Conservation (phyloP, 37 sponge, comb jelly and placozoan genomes). For the Spongilla lacustris region DNA sequence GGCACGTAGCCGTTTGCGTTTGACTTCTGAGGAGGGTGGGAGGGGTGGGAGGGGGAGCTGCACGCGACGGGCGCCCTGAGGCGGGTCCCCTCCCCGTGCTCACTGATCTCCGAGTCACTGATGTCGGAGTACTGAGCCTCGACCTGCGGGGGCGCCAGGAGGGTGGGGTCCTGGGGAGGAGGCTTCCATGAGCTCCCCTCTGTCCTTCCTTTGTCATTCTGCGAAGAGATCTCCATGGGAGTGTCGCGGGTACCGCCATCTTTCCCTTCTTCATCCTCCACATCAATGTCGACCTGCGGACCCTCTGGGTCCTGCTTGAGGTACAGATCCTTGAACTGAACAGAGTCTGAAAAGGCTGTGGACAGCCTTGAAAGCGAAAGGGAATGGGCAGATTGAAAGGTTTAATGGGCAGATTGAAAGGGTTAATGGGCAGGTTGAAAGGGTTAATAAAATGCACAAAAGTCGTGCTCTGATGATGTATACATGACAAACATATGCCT, state of each 20-base stretch:
- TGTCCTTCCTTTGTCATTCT: neutral
- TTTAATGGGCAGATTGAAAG: too few species aligned
- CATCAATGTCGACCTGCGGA: conserved; percentile 47
- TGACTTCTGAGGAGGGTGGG: neutral
- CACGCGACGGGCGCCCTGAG: neutral
- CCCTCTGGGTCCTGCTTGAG: conserved; percentile 44
- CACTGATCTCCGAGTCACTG: conserved; percentile 62
- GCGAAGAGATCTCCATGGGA: neutral
- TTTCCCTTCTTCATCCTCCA: conserved; percentile 22
- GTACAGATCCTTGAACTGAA: conserved; percentile 46
- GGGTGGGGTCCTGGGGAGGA: neutral
- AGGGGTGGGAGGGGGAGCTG: neutral
- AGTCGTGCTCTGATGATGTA: too few species aligned
- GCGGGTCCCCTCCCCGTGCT: neutral
- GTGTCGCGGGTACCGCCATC: neutral
- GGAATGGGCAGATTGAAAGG: too few species aligned
- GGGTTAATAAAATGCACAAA: neutral
- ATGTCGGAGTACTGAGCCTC: conserved; percentile 66
- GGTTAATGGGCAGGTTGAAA: too few species aligned
- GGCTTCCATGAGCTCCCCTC: neutral
- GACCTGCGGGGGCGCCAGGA: neutral
- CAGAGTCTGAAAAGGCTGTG: conserved; percentile 15
- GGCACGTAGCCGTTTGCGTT: neutral
- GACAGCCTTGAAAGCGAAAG: conserved; percentile 42
- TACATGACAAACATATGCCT: too few species aligned